A percentile compares a stretch with the other conserved stretches of the same genome.
phyloP scores from a whole-genome alignment of 2,113 vertebrate species.

The Nicator chloris region DNA sequence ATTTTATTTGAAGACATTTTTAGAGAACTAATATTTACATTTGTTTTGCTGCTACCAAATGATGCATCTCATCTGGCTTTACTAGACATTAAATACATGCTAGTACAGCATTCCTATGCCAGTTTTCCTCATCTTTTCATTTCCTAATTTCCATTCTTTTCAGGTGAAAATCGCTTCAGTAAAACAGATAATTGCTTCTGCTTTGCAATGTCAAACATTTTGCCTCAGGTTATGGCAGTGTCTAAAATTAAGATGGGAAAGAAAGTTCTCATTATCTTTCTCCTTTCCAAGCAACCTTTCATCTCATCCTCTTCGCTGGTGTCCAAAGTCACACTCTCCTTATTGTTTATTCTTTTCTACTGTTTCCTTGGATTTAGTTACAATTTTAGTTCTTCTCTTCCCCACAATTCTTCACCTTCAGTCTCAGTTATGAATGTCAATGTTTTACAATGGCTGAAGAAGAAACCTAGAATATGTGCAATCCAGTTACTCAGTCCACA shows the following conservation, averaged over 20 bases:
- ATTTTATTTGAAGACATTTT: neutral
- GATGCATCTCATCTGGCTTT: neutral
- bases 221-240: constrained; percentile 53
- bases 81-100: constrained; percentile 13
- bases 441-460: neutral
- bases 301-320: neutral
- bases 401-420: neutral
- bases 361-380: neutral
- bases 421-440: neutral
- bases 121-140: constrained; percentile 28
- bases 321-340: neutral
- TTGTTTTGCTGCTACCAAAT: neutral
- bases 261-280: neutral
- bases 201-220: constrained; percentile 55
- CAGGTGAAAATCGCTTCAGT: constrained; percentile 55
- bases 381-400: neutral
- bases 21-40: neutral
- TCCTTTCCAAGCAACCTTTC: neutral
- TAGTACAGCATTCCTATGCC: neutral
- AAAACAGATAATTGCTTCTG: constrained; percentile 68
- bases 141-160: constrained; percentile 60
- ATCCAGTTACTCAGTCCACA: neutral
- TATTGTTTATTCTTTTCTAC: neutral
- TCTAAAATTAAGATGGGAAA: constrained; percentile 64
- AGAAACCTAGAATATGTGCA: neutral